Percentiles rank a stretch among this genome's conserved stretches.
Conservation (phyloP, 2,797 vertebrate genomes). For the Centroberyx gerrardi region DNA sequence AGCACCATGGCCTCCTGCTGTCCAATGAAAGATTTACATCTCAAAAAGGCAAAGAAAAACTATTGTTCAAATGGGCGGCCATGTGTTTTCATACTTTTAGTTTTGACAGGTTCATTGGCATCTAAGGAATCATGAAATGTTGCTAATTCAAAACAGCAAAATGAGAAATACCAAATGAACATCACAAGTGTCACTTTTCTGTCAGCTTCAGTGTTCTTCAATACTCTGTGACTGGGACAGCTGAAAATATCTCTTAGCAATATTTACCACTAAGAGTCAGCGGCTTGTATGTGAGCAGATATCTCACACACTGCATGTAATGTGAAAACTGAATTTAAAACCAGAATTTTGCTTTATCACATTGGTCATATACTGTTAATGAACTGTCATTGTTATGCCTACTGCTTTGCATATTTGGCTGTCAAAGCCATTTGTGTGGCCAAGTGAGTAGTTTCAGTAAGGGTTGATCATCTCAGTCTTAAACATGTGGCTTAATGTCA, state of each 20-base stretch:
- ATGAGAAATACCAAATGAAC: not conserved
- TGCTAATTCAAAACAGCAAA: not conserved
- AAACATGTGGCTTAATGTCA: too few species aligned
- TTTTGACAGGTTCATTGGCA: not conserved
- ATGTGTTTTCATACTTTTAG: too few species aligned
- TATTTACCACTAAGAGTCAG: not conserved
- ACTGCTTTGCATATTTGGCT: too few species aligned
- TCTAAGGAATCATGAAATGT: not conserved
- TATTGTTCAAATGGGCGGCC: not conserved
- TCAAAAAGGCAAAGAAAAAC: too few species aligned
- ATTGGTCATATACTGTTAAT: not conserved
- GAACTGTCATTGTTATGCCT: not conserved
- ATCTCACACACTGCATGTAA: too few species aligned
- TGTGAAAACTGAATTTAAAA: slow-evolving; percentile 1
- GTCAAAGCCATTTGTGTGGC: too few species aligned
- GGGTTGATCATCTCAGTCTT: too few species aligned
- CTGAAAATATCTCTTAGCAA: not conserved
- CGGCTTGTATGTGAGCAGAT: too few species aligned
- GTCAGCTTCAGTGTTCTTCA: too few species aligned
- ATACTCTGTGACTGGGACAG: not conserved
- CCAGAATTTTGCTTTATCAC: not conserved
- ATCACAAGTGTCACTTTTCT: not conserved
- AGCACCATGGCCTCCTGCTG: slow-evolving; percentile 4
- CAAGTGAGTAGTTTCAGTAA: too few species aligned
- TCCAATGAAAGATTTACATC: not conserved